Percentiles rank a stretch among this genome's conserved stretches.
Conservation (phyloP, 1,140 invertebrate species). For the Babylonia areolata region DNA sequence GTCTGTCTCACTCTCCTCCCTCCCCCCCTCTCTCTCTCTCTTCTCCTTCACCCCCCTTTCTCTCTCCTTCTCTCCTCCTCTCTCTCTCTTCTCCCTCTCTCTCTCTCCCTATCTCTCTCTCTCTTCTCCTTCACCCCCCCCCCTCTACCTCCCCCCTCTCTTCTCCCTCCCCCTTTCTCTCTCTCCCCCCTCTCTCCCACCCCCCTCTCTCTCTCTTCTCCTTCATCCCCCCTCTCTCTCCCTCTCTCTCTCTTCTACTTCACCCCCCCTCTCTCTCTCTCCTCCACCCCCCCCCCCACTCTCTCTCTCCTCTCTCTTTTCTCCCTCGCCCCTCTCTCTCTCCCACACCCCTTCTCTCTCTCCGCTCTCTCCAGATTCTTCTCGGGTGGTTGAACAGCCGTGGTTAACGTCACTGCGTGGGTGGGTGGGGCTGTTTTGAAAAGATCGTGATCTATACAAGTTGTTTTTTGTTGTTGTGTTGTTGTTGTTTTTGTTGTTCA, state of each 20-base stretch:
- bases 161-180: not conserved
- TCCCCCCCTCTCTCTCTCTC: not conserved
- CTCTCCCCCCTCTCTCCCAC: not conserved
- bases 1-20: not conserved
- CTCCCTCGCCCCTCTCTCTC: not conserved
- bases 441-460: too few relatives aligned
- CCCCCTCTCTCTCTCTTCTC: not conserved
- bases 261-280: not conserved
- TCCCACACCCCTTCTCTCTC: not conserved
- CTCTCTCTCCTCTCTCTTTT: constrained; percentile 13
- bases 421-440: too few relatives aligned
- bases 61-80: not conserved
- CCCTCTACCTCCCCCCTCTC: not conserved
- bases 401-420: too few relatives aligned
- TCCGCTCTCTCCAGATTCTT: too few relatives aligned
- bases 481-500: too few relatives aligned
- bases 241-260: not conserved
- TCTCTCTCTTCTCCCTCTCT: not conserved
- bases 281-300: not conserved
- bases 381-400: too few relatives aligned
- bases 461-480: too few relatives aligned
- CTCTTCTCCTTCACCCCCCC: too few relatives aligned
- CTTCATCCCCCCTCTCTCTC: constrained; percentile 14
- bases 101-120: too few relatives aligned
- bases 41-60: not conserved